Evolutionary conservation across 2,113 vertebrate species (phyloP).

Genomic region (Centropristis striata): DNA sequence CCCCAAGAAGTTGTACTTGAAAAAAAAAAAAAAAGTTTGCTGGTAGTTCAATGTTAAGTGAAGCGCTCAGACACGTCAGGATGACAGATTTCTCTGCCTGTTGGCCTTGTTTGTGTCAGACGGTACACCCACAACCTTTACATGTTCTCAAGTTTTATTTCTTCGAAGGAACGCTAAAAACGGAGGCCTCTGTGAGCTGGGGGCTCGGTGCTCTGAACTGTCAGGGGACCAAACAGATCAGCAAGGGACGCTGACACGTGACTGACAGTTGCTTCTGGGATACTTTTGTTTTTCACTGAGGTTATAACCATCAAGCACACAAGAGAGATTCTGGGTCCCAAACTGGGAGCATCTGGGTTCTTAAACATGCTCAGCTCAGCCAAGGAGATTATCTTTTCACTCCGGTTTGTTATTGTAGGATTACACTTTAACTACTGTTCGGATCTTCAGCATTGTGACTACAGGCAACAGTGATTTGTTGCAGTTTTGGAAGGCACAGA

Average conservation of each 20-base stretch:
- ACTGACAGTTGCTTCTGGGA: conserved; percentile 35
- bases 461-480: no score
- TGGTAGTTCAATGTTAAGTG: conserved; percentile 61
- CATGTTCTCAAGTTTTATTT: conserved; percentile 29
- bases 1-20: conserved; percentile 45
- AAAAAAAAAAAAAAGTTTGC: conserved; percentile 54
- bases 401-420: no score
- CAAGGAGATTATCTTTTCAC: no score
- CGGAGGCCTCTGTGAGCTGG: conserved; percentile 29
- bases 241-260: conserved; percentile 10
- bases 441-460: no score
- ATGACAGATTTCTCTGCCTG: conserved; percentile 59
- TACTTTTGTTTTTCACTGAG: conserved; percentile 46
- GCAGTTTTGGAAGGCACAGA: no score
- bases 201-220: conserved; percentile 40
- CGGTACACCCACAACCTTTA: conserved; percentile 41
- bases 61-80: conserved; percentile 53
- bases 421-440: no score
- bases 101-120: conserved; percentile 62
- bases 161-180: conserved; percentile 15
- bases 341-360: neutral
- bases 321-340: neutral
- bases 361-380: neutral
- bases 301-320: neutral
- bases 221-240: conserved; percentile 38